A percentile compares a stretch with the other conserved stretches of the same genome.
Evolutionary conservation across 2,797 vertebrate species (phyloP).

Genomic region (Sebastes ruberrimus): DNA sequence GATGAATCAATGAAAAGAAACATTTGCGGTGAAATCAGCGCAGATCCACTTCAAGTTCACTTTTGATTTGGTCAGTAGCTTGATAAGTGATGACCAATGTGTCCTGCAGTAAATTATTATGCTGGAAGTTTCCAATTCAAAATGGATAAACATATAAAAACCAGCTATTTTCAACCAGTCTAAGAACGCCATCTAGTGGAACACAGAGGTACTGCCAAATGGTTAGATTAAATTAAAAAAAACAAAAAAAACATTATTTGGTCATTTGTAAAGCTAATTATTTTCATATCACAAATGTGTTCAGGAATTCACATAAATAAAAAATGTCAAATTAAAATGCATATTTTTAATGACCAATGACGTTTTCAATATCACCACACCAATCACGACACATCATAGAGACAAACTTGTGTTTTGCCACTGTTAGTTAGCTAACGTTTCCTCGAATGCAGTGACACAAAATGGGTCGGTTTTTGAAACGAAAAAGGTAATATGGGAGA

Average conservation of each 20-base stretch:
- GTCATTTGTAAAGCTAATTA: neutral
- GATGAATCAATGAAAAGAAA: neutral
- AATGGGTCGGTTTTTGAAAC: no score
- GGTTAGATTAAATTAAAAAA: no score
- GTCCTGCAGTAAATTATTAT: neutral
- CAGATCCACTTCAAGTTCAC: neutral
- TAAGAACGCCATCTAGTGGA: no score
- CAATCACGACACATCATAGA: neutral
- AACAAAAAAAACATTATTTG: neutral
- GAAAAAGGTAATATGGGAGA: no score
- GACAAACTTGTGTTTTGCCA: neutral
- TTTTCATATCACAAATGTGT: neutral
- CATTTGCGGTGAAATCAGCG: neutral
- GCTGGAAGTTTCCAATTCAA: neutral
- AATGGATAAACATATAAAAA: neutral
- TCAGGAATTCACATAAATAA: neutral
- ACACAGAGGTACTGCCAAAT: no score
- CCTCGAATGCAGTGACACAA: neutral
- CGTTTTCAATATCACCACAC: neutral
- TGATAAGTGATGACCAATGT: neutral
- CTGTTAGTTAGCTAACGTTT: neutral
- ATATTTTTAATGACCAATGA: no score
- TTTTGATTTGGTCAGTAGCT: neutral
- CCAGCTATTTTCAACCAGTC: no score
- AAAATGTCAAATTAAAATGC: neutral